phyloP scores from a whole-genome alignment of 2,797 vertebrate species.

The Tarsius wallacei region DNA sequence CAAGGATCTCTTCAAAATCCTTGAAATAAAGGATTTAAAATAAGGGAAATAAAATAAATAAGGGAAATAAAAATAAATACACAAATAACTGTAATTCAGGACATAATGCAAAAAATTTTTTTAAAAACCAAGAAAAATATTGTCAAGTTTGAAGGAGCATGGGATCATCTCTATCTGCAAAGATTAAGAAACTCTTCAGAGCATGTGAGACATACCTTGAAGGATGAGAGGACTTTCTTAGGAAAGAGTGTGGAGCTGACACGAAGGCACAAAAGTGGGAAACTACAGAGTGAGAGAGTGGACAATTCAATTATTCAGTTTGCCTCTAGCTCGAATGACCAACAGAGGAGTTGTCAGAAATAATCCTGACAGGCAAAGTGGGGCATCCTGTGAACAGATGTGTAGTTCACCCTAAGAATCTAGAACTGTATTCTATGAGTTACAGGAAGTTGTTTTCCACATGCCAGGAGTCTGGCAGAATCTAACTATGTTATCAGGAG shows the following conservation, averaged over 20 bases:
- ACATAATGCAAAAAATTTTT: not conserved
- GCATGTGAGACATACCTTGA: not conserved
- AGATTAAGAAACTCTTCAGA: not conserved
- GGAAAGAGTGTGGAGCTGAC: not conserved
- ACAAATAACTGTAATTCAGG: not conserved
- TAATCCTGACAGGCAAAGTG: not conserved
- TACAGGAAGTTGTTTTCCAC: not conserved
- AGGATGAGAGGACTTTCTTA: not conserved
- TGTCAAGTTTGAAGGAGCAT: not conserved
- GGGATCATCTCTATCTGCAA: not conserved
- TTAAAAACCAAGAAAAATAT: not conserved
- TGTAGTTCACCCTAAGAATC: not conserved
- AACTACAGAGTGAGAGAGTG: not conserved
- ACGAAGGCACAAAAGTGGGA: not conserved
- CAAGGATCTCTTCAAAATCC: not conserved
- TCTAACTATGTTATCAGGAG: not conserved
- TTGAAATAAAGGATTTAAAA: slow-evolving; percentile 15
- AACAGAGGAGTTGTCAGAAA: not conserved
- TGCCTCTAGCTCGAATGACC: not conserved
- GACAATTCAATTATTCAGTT: not conserved
- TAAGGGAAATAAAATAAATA: not conserved
- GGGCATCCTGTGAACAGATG: not conserved
- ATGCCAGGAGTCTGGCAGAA: not conserved
- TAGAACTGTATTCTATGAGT: not conserved
- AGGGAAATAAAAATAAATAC: not conserved